Base-by-base conservation (phyloP, 2,888 invertebrate species). In the Caenorhabditis sp. region DNA sequence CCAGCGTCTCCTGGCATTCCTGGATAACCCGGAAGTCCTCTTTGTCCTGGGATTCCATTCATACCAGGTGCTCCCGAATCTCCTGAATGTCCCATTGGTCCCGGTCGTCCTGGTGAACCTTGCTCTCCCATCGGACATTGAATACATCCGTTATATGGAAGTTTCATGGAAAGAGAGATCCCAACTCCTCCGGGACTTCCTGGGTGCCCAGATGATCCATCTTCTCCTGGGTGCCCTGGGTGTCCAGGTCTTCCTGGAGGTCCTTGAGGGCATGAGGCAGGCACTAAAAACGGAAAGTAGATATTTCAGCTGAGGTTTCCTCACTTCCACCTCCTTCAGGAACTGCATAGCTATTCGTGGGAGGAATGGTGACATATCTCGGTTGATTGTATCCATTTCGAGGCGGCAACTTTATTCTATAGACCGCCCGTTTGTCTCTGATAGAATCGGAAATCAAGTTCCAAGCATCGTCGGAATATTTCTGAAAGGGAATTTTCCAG, bases 91-190 rank as follows among this genome's bases (percentile, higher is more conserved):
- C 83, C 83, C 54, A 58, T 63, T 47, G 56, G 28, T 14, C 83
- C 83, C 12, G 74, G 69, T 31, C 61, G 35, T 35, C 83, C 83
- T 2, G 79, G 79, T 16, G 31, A 19, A 44, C 83, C 83, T 28
- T 51, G 26, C 14, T 64, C 58, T 31, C 83, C 83, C 66, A 64
- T 58, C 41, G 83, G 83, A 59, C 83, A 83, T 58, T 26, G 68
- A 22, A 79, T 83, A 44, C 83, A 83, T 28, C 79, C 83, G 22
- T 83, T 83, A 26, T 83, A 83, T 19, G 79, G 79, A 1, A 74
- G 70, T 19, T 69, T 61, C 69, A 83, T 79, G 6, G 77, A 58
- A 12, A 83, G 74, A 7, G 69, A 63, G 1, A 69, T 56, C 26
- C 83, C 83, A 28, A 28, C 38, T 14, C 69, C 83, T 56, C 83